Conservation (phyloP, 2,113 vertebrate genomes). For the Castor canadensis region DNA sequence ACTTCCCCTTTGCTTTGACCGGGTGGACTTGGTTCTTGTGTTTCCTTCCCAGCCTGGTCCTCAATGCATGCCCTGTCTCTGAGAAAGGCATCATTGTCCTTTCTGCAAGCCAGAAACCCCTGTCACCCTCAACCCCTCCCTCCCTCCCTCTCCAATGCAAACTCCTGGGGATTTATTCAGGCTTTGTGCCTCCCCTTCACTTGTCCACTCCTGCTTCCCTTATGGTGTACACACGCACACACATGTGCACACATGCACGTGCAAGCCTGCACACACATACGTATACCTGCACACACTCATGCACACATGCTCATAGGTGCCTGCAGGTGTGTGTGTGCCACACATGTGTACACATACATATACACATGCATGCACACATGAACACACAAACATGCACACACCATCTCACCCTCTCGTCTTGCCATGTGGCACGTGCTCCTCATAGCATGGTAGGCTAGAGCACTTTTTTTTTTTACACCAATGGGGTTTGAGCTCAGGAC, state of each 20-base stretch:
- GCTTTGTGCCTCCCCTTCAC: accelerated
- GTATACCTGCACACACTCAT: background rate
- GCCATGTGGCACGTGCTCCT: background rate
- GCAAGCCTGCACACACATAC: background rate
- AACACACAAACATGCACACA: background rate
- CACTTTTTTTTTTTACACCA: too few species aligned
- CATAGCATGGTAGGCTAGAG: background rate
- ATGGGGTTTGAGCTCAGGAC: too few species aligned
- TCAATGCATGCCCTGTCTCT: background rate
- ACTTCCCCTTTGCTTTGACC: accelerated
- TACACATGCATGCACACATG: background rate
- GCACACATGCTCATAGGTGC: too few species aligned
- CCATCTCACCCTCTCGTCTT: background rate
- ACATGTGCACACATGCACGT: too few species aligned
- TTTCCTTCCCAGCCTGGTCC: background rate
- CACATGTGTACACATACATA: background rate
- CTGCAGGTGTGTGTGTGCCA: too few species aligned
- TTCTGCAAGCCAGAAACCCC: background rate
- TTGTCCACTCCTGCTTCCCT: background rate
- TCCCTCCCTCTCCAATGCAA: accelerated
- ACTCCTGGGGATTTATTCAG: accelerated
- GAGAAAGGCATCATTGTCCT: accelerated
- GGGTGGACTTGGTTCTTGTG: accelerated
- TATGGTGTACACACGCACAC: accelerated
- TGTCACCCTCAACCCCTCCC: accelerated